These are phyloP conservation scores for Cryptocephalus primarius DNA, from an alignment of 2,888 invertebrate species.

Conservation along the genomic window DNA sequence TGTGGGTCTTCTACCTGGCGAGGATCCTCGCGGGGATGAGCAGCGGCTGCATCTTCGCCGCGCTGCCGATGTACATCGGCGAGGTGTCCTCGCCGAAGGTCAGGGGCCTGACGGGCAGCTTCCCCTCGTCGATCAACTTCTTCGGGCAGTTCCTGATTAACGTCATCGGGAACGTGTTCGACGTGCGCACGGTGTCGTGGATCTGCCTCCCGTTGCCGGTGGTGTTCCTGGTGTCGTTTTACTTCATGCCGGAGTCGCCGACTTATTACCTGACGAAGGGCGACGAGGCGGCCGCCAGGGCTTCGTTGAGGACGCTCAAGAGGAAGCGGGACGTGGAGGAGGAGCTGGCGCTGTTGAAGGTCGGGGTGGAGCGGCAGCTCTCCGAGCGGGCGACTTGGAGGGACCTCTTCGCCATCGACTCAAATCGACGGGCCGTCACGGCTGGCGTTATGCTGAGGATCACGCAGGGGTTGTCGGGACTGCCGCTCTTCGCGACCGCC, in stretches of 20 bases:
- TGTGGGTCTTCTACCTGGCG: constrained; percentile 24
- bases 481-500: constrained; percentile 21
- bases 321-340: constrained; percentile 19
- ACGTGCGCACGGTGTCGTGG: constrained; percentile 41
- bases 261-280: constrained; percentile 23
- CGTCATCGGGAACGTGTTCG: constrained; percentile 41
- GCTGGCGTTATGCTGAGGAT: constrained; percentile 24
- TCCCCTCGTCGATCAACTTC: constrained; percentile 18
- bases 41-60: constrained; percentile 20
- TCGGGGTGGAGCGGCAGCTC: constrained; percentile 25
- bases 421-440: constrained; percentile 23
- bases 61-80: constrained; percentile 24
- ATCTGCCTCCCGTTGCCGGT: constrained; percentile 48
- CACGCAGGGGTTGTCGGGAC: constrained; percentile 27
- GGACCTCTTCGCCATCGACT: constrained; percentile 22
- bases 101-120: constrained; percentile 26
- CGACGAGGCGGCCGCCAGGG: constrained; percentile 18
- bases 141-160: constrained; percentile 28
- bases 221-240: constrained; percentile 43
- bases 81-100: constrained; percentile 24
- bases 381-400: constrained; percentile 26
- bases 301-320: constrained; percentile 18
- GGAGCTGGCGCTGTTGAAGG: constrained; percentile 19
- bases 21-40: constrained; percentile 23
- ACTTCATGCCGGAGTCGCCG: constrained; percentile 49